A percentile compares a stretch with the other conserved stretches of the same genome.
Evolutionary conservation across 37 sponge, comb jelly and placozoan genomes (phyloP).

Genomic region (Crambe crambe): DNA sequence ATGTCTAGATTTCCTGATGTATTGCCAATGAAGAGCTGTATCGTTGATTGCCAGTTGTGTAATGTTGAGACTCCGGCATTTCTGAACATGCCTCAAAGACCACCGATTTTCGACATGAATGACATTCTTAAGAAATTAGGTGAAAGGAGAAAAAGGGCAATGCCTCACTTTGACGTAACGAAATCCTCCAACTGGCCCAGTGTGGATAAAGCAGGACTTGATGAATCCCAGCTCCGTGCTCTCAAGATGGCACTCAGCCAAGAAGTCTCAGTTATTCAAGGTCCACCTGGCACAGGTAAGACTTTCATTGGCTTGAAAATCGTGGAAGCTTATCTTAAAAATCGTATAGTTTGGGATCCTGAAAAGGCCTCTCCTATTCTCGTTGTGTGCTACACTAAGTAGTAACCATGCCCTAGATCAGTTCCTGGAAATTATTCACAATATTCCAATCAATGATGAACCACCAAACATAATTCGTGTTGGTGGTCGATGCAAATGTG

Average conservation of each 20-base stretch:
- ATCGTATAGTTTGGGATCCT: slow-evolving; percentile 62
- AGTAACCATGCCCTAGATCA: slow-evolving; percentile 98
- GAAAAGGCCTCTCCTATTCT: slow-evolving; percentile 69
- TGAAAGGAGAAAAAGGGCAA: not conserved
- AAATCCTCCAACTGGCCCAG: slow-evolving; percentile 45
- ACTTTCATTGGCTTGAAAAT: slow-evolving; percentile 87
- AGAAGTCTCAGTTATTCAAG: slow-evolving; percentile 88
- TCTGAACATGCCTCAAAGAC: not conserved
- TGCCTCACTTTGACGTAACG: not conserved
- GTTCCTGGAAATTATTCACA: slow-evolving; percentile 76
- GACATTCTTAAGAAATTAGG: not conserved
- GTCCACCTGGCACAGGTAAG: slow-evolving; percentile 98
- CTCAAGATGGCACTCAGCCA: slow-evolving; percentile 70
- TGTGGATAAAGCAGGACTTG: slow-evolving; percentile 33
- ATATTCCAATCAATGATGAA: slow-evolving; percentile 13
- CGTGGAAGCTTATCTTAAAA: slow-evolving; percentile 59
- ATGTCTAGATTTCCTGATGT: slow-evolving; percentile 18
- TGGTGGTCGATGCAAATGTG: slow-evolving; percentile 87
- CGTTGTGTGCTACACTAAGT: slow-evolving; percentile 91
- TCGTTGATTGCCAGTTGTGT: slow-evolving; percentile 38
- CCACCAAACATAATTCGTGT: slow-evolving; percentile 72
- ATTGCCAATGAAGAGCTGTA: slow-evolving; percentile 62
- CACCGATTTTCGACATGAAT: not conserved
- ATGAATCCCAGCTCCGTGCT: slow-evolving; percentile 73
- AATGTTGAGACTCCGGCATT: slow-evolving; percentile 39